Conservation (phyloP, 37 sponge, comb jelly and placozoan genomes). For the Mnemiopsis leidyi region DNA sequence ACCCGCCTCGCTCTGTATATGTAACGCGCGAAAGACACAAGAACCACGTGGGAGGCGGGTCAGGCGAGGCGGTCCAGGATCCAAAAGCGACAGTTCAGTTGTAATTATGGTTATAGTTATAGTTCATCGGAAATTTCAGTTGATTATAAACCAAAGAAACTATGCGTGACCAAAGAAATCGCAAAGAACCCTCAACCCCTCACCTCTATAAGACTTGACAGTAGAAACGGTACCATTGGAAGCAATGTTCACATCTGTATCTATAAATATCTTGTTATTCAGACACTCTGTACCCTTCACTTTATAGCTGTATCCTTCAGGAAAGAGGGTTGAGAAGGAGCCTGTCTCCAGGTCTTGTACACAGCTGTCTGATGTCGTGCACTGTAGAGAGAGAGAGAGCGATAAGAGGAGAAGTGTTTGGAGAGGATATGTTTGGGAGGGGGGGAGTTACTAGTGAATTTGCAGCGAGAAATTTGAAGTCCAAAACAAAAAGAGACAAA, state of each 20-base stretch:
- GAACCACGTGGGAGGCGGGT: too few species aligned
- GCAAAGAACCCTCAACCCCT: too few species aligned
- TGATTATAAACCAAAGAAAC: too few species aligned
- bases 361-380: background rate
- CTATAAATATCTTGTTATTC: background rate
- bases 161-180: too few species aligned
- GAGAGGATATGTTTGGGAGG: background rate
- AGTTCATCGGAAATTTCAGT: too few species aligned
- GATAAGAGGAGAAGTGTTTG: background rate
- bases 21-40: too few species aligned
- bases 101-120: too few species aligned
- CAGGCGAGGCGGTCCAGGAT: too few species aligned
- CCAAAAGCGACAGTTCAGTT: too few species aligned
- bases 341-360: conserved; percentile 45
- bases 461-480: background rate
- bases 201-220: background rate
- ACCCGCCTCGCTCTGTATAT: too few species aligned
- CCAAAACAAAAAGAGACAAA: background rate
- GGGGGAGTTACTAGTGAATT: too few species aligned
- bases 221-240: background rate
- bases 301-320: background rate
- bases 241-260: background rate
- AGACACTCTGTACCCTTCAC: conserved; percentile 13
- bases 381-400: conserved; percentile 6
- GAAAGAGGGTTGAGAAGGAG: conserved; percentile 12